Percentiles rank a stretch among this genome's conserved stretches.
Conservation (phyloP, 2,113 vertebrate genomes). For the Cinclus cinclus region DNA sequence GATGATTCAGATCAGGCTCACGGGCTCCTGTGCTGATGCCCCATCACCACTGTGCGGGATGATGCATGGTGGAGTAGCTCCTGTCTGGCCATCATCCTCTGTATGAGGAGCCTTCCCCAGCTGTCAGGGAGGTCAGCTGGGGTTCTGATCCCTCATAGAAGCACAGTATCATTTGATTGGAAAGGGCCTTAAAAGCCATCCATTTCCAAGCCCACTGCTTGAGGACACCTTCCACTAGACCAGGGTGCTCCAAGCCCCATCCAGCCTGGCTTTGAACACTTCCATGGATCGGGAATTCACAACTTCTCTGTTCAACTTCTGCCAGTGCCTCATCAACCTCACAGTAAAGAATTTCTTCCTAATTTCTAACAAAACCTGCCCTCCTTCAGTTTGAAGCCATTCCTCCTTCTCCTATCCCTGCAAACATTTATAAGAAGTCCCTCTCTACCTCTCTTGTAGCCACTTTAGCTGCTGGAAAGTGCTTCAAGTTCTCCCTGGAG, state of each 20-base stretch:
- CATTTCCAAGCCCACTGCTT: not conserved
- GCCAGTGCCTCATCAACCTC: not conserved
- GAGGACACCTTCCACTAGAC: not conserved
- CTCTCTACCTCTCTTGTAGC: not conserved
- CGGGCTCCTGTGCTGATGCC: not conserved
- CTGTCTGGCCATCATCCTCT: accelerated
- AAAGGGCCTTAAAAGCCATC: not conserved
- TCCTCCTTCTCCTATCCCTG: too few relatives aligned
- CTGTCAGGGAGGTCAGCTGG: not conserved
- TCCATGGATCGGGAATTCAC: not conserved
- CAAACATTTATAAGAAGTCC: not conserved
- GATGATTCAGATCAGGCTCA: conserved; percentile 10
- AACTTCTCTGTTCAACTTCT: not conserved
- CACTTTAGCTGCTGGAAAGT: not conserved
- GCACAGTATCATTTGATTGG: not conserved
- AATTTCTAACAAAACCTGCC: not conserved
- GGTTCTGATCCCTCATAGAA: not conserved
- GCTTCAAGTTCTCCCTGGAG: not conserved
- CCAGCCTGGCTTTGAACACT: not conserved
- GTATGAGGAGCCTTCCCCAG: not conserved
- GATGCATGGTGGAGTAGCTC: accelerated
- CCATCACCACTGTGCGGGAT: accelerated
- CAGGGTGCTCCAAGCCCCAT: not conserved
- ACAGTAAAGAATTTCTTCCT: not conserved
- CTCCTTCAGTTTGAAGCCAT: not conserved